phyloP scores from a whole-genome alignment of 35 echinoderm and acorn worm genomes.

The Hemicentrotus pulcherrimus region DNA sequence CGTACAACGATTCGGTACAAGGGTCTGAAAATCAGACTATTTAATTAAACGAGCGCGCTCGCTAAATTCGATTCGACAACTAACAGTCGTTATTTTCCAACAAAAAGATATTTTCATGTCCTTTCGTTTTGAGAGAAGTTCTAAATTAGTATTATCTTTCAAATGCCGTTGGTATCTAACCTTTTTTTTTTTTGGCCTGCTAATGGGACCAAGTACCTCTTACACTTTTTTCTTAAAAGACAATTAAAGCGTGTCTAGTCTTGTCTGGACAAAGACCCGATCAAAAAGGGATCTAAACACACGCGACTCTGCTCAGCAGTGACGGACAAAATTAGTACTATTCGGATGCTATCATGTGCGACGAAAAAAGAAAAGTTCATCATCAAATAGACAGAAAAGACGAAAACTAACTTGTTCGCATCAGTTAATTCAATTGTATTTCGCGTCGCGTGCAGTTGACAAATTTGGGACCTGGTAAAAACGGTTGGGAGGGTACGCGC shows the following conservation, averaged over 20 bases:
- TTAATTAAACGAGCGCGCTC: too few species aligned
- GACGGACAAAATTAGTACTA: neutral
- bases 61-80: too few species aligned
- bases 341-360: neutral
- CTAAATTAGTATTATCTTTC: too few species aligned
- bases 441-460: neutral
- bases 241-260: neutral
- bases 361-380: neutral
- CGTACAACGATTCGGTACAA: too few species aligned
- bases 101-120: too few species aligned
- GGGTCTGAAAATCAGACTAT: too few species aligned
- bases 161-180: too few species aligned
- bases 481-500: neutral
- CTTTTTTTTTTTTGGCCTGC: too few species aligned
- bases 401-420: neutral
- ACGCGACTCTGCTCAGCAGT: neutral
- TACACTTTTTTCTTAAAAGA: neutral
- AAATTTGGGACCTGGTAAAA: neutral
- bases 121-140: too few species aligned
- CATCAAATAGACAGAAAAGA: neutral
- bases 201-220: too few species aligned
- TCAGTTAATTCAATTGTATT: neutral
- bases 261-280: neutral
- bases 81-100: too few species aligned
- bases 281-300: neutral